Evolutionary conservation across 2,113 vertebrate species (phyloP), one percentile per base, ranked within the genome.

Genomic region (Tichodroma muraria): DNA sequence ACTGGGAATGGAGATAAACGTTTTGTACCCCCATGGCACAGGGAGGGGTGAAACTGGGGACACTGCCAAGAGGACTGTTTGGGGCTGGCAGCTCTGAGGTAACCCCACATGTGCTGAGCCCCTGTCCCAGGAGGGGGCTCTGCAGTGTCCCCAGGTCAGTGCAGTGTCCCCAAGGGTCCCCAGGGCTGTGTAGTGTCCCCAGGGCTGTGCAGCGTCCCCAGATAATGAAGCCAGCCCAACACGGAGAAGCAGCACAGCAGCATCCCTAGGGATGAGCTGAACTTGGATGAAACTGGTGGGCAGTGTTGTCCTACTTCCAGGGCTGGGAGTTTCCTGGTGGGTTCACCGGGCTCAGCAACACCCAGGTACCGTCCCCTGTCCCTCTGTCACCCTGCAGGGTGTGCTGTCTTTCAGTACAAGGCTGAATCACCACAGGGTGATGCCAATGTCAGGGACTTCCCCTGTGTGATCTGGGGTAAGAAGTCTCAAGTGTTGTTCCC

Each of bases 341-440:
- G 10, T 44, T 73, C 49, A 16, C 2, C 0, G 5, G 50, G 59
- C 59, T 68, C 49, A 22, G 16, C 1, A 6, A 21, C 38, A 49
- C 37, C 23, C 4, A 6, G 44, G 35, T 37, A 7, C 24, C 0
- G 0, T 21, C 19, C 31, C 61, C 16, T 6, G 15, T 35, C 18
- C 23, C 37, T 10, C 8, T 28, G 7, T 7, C 37, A 35, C 57
- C 47, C 40, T 6, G 1, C 38, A 33, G 71, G 38, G 28, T 53
- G 47, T n/a, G 64, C 28, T 78, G 13, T 71, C 33, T 27, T 9
- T 10, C 7, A 35, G 52, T 37, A 42, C 37, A 52, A 21, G 73
- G 25, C 54, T 50, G 23, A 44, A 19, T 27, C 44, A 24, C 10
- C 0, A 0, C 45, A 47, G 49, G 63, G 59, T 23, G 35, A 57